Conservation (phyloP, 2,113 vertebrate genomes). For the Dendropsophus ebraccatus region DNA sequence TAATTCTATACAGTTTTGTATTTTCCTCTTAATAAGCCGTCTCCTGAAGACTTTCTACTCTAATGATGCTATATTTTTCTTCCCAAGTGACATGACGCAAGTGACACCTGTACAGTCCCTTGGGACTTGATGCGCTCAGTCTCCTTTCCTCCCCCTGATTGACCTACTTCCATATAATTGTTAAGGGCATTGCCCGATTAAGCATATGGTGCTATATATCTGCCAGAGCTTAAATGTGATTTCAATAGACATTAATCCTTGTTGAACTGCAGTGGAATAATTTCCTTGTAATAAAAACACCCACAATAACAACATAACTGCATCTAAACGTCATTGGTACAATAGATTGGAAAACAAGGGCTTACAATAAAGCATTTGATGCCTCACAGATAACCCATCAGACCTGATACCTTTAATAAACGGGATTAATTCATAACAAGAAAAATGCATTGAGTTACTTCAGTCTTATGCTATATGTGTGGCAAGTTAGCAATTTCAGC, state of each 20-base stretch:
- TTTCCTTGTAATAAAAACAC: background rate
- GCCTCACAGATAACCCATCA: no score
- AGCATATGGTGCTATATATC: constrained; percentile 10
- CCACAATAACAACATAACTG: background rate
- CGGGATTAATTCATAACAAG: no score
- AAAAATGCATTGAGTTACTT: no score
- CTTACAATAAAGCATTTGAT: no score
- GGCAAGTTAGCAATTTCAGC: no score
- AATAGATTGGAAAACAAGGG: no score
- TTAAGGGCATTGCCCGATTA: constrained; percentile 1
- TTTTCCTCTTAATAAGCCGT: background rate
- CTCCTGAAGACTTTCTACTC: background rate
- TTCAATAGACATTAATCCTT: background rate
- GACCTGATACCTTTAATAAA: no score
- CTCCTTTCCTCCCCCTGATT: constrained; percentile 25
- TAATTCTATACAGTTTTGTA: background rate
- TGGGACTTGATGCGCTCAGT: background rate
- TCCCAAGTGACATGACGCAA: background rate
- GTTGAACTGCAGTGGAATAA: background rate
- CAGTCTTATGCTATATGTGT: no score
- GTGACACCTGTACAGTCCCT: constrained; percentile 10
- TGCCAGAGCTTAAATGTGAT: constrained; percentile 12
- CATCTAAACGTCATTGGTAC: background rate
- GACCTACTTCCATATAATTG: constrained; percentile 36
- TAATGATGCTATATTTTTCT: background rate